These are phyloP conservation scores for Dascillus cervinus DNA, from an alignment of 2,888 invertebrate species.

Conservation along the genomic window DNA sequence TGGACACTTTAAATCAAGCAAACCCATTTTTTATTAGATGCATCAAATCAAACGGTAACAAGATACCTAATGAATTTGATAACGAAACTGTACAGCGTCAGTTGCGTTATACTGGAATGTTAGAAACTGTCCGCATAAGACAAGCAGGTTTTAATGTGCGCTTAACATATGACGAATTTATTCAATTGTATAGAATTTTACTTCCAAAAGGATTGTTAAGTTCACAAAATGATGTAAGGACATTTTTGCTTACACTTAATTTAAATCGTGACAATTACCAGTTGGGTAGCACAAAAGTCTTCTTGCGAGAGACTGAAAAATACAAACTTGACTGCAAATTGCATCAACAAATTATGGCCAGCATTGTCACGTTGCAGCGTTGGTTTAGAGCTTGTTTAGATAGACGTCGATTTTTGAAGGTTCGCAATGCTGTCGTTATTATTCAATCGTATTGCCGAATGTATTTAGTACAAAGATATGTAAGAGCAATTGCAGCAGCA, in stretches of 20 bases:
- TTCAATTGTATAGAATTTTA: constrained; percentile 84
- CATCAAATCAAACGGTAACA: constrained; percentile 92
- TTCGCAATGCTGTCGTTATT: constrained; percentile 64
- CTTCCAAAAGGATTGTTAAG: constrained; percentile 81
- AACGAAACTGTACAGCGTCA: constrained; percentile 88
- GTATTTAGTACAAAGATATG: constrained; percentile 52
- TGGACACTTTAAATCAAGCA: constrained; percentile 88
- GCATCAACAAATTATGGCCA: constrained; percentile 89
- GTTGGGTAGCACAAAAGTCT: constrained; percentile 80
- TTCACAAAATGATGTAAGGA: constrained; percentile 76
- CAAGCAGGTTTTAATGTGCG: constrained; percentile 94
- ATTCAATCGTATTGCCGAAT: constrained; percentile 70
- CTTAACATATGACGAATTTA: constrained; percentile 89
- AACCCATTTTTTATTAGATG: constrained; percentile 84
- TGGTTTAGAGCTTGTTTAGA: constrained; percentile 83
- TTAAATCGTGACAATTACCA: constrained; percentile 88
- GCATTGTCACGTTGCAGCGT: constrained; percentile 84
- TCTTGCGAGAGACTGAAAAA: constrained; percentile 90
- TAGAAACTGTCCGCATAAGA: constrained; percentile 90
- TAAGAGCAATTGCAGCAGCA: constrained; percentile 49
- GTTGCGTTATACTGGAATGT: constrained; percentile 91
- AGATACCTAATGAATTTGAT: constrained; percentile 88
- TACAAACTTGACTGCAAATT: constrained; percentile 84
- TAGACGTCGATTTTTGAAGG: constrained; percentile 65
- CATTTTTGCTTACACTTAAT: constrained; percentile 75